Evolutionary conservation across 1,140 invertebrate species (phyloP).

Genomic region (Saccostrea cuccullata): DNA sequence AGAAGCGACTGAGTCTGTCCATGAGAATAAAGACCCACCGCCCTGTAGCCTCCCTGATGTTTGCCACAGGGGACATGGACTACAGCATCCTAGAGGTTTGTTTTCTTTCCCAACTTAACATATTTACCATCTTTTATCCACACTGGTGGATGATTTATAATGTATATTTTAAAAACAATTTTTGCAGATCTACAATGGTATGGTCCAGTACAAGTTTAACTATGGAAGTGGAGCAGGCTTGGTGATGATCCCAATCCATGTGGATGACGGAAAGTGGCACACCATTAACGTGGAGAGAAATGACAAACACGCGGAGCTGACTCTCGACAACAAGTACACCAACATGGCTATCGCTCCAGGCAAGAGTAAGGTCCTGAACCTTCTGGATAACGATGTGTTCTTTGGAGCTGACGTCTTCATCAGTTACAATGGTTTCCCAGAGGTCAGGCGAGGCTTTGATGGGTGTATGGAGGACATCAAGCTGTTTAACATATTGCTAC

Average conservation of each 20-base stretch:
- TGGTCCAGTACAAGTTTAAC: conserved; percentile 92
- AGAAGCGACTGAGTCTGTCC: conserved; percentile 88
- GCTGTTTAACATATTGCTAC: conserved; percentile 87
- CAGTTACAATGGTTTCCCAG: conserved; percentile 84
- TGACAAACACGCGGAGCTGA: conserved; percentile 85
- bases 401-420: conserved; percentile 89
- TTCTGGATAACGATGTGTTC: conserved; percentile 90
- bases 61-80: conserved; percentile 90
- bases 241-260: conserved; percentile 86
- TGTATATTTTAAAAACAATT: no score
- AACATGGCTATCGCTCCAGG: conserved; percentile 90
- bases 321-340: conserved; percentile 88
- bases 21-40: conserved; percentile 91
- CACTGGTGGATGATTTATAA: no score
- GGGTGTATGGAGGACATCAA: conserved; percentile 94
- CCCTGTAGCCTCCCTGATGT: conserved; percentile 91
- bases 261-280: conserved; percentile 95
- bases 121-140: no score
- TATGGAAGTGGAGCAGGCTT: conserved; percentile 94
- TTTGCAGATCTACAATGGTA: conserved; percentile 85
- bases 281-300: conserved; percentile 89
- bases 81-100: conserved; percentile 91
- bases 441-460: conserved; percentile 88
- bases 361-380: conserved; percentile 89
- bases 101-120: background rate